Percentiles rank a stretch among this genome's conserved stretches.
These are phyloP conservation scores for Apis cerana DNA, from an alignment of 1,140 invertebrate genomes.

Conservation along the genomic window DNA sequence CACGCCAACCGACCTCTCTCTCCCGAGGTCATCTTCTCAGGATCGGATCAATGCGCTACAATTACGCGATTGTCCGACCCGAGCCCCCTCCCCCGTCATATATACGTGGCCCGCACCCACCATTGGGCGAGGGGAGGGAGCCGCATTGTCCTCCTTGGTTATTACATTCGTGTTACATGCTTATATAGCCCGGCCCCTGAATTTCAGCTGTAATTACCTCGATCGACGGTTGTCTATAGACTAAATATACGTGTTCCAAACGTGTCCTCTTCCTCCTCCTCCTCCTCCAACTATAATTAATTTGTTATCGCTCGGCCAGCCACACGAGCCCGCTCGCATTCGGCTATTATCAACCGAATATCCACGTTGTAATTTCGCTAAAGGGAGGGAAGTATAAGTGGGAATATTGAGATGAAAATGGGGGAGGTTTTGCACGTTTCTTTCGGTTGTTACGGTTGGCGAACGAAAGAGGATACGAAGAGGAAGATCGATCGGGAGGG, in stretches of 20 bases:
- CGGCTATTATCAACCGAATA: constrained; percentile 28
- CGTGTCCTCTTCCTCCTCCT: too few relatives aligned
- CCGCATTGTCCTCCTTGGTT: constrained; percentile 59
- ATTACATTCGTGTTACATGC: constrained; percentile 66
- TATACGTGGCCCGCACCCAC: too few relatives aligned
- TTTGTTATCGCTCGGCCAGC: constrained; percentile 56
- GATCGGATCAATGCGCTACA: constrained; percentile 60
- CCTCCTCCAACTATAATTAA: constrained; percentile 56
- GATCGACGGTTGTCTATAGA: constrained; percentile 57
- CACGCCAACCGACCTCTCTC: neutral
- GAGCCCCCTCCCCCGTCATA: neutral
- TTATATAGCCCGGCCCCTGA: constrained; percentile 38
- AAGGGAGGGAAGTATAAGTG: too few relatives aligned
- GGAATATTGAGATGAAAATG: too few relatives aligned
- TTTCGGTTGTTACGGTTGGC: neutral
- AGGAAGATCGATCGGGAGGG: neutral
- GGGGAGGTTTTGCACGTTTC: too few relatives aligned
- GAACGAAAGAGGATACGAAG: neutral
- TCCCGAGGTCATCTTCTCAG: constrained; percentile 34
- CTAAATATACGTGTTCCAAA: constrained; percentile 54
- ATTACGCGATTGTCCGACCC: constrained; percentile 60
- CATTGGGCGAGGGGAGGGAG: too few relatives aligned
- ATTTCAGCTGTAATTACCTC: constrained; percentile 65
- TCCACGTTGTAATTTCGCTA: constrained; percentile 13
- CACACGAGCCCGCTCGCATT: neutral